Conservation (phyloP, 2,797 vertebrate genomes). For the Alcedo quadribrachys region DNA sequence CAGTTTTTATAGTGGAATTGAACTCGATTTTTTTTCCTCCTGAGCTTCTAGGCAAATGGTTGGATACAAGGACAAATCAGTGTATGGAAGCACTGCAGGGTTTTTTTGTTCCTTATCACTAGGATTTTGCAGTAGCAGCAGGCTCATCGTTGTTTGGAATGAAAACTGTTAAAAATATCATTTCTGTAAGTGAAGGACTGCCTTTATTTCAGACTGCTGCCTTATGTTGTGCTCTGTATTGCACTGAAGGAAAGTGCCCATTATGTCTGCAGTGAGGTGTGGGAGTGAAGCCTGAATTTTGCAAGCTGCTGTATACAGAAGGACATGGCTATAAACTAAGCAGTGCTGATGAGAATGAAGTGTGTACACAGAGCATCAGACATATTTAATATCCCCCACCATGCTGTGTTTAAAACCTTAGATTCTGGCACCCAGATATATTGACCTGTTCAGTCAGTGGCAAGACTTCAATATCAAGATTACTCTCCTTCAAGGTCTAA, state of each 20-base stretch:
- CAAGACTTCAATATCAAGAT: slow-evolving; percentile 60
- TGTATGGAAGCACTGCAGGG: background rate
- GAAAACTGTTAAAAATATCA: background rate
- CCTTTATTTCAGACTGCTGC: background rate
- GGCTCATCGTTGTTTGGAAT: background rate
- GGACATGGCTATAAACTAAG: background rate
- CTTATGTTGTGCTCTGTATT: background rate
- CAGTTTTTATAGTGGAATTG: background rate
- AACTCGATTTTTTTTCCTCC: background rate
- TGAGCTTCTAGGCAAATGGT: background rate
- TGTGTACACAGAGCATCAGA: background rate
- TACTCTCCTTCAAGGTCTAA: slow-evolving; percentile 69
- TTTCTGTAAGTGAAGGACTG: background rate
- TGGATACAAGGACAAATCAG: slow-evolving; percentile 22
- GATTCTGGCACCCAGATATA: slow-evolving; percentile 35
- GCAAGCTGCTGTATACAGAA: background rate
- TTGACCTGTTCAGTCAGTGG: slow-evolving; percentile 37
- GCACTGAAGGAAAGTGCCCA: background rate
- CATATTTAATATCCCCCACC: slow-evolving; percentile 35
- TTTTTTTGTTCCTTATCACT: background rate
- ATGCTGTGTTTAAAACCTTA: background rate
- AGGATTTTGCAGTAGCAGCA: background rate
- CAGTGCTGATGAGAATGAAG: slow-evolving; percentile 9
- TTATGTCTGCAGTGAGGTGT: background rate
- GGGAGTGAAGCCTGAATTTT: background rate